These are phyloP conservation scores for Pectinophora gossypiella DNA, from an alignment of 1,140 invertebrate genomes.

Conservation along the genomic window DNA sequence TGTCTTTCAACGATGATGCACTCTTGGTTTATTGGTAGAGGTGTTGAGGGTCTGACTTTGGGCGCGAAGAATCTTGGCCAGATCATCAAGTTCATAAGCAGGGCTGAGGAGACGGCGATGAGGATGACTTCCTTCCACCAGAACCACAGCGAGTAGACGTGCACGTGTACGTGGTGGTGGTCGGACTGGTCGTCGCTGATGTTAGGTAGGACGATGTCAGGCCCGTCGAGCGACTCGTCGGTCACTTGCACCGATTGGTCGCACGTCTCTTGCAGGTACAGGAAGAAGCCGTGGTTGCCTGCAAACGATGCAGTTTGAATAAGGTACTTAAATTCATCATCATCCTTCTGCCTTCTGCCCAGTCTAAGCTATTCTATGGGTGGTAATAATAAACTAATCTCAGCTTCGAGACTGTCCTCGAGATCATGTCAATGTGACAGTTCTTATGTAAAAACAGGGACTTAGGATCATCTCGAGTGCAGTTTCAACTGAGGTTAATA, in stretches of 20 bases:
- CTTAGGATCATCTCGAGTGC: no score
- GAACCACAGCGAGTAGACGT: conserved; percentile 83
- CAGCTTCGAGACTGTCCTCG: no score
- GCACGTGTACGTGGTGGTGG: conserved; percentile 62
- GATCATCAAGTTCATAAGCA: conserved; percentile 63
- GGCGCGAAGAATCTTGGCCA: conserved; percentile 58
- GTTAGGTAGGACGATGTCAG: conserved; percentile 32
- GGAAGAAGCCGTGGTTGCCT: conserved; percentile 62
- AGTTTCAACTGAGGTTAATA: no score
- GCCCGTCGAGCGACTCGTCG: conserved; percentile 27
- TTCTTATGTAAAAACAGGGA: no score
- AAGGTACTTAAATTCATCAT: no score
- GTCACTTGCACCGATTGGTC: conserved; percentile 52
- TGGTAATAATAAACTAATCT: no score
- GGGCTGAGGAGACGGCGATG: conserved; percentile 52
- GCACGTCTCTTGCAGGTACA: conserved; percentile 58
- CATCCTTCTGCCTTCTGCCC: no score
- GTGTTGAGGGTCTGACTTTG: conserved; percentile 23
- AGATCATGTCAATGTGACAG: no score
- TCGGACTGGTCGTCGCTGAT: conserved; percentile 28
- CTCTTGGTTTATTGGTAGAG: conserved; percentile 39
- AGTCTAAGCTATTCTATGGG: no score
- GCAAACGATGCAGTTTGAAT: no score
- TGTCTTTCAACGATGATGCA: conserved; percentile 59
- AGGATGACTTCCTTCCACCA: conserved; percentile 80